A percentile compares a stretch with the other conserved stretches of the same genome.
phyloP scores from a whole-genome alignment of 2,113 vertebrate species.

The Perognathus longimembris region DNA sequence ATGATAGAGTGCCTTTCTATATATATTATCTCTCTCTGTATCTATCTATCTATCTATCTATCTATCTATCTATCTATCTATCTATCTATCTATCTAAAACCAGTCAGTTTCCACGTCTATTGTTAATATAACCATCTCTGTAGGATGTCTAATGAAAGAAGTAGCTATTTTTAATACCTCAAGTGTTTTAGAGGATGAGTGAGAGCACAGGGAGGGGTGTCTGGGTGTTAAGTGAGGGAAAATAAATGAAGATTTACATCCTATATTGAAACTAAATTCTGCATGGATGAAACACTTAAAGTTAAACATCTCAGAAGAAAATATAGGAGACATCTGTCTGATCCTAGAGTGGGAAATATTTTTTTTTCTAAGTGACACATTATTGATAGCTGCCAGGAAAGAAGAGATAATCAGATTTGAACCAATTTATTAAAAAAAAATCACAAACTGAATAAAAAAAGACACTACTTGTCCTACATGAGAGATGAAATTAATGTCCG shows the following conservation, averaged over 20 bases:
- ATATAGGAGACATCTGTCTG: too few relatives aligned
- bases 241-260: constrained; percentile 1
- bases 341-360: background rate
- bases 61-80: too few relatives aligned
- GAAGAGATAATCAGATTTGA: background rate
- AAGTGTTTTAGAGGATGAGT: background rate
- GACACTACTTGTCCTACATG: background rate
- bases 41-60: too few relatives aligned
- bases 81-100: too few relatives aligned
- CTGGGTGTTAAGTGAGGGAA: background rate
- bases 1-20: constrained; percentile 16
- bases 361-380: background rate
- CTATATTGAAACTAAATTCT: background rate
- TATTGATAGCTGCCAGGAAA: background rate
- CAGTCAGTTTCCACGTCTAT: background rate
- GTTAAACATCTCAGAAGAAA: constrained; percentile 17
- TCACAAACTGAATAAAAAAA: background rate
- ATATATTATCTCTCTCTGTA: too few relatives aligned
- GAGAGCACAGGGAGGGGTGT: background rate
- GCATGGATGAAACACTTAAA: background rate
- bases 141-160: background rate
- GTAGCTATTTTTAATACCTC: background rate
- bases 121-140: background rate
- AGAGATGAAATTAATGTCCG: background rate
- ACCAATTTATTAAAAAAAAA: background rate